Evolutionary conservation across 2,888 invertebrate species (phyloP), one percentile per base, ranked within the genome.

Genomic region (Drosophila formosana): DNA sequence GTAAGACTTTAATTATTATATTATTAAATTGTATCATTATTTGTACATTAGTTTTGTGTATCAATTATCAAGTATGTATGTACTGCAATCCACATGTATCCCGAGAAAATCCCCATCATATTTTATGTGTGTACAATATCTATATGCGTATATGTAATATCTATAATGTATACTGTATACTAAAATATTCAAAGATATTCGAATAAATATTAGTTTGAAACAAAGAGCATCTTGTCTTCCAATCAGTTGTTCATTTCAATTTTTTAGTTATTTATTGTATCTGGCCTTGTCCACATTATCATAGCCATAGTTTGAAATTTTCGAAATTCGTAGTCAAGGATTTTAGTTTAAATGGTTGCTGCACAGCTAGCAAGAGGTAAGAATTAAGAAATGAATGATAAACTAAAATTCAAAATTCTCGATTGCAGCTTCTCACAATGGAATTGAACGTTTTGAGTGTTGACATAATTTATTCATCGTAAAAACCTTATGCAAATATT

Each of bases 131-230:
- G 83, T 89, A 88, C 68, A 67, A 69, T 73, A 89, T 89, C 82
- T 72, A 80, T 62, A 80, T 73, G 55, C 25, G 57, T 49, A 58
- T 57, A 34, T 28, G 13, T 18, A 62, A 55, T 34, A 68, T 61
- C 34, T 39, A 52, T 39, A 52, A 18, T 55, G 32, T 45, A 32
- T 56, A 45, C 51, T 37, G 76, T 85, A 80, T 70, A 67, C 49
- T 82, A 83, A 83, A 89, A 73, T 73, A 80, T 83, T 72, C 83
- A 87, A 74, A 75, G 68, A 86, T 89, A 87, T 89, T 89, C 90
- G 72, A 88, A 85, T 89, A 85, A 86, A 89, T 70, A 75, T 71
- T 88, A 89, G 89, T 82, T 88, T 75, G 65, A 82, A 83, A 80
- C 65, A 52, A 71, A 37, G 8, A 8, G 0, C 11, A 1, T 3